A percentile compares a stretch with the other conserved stretches of the same genome.
phyloP scores from a whole-genome alignment of 2,113 vertebrate species.

The Cervus canadensis region DNA sequence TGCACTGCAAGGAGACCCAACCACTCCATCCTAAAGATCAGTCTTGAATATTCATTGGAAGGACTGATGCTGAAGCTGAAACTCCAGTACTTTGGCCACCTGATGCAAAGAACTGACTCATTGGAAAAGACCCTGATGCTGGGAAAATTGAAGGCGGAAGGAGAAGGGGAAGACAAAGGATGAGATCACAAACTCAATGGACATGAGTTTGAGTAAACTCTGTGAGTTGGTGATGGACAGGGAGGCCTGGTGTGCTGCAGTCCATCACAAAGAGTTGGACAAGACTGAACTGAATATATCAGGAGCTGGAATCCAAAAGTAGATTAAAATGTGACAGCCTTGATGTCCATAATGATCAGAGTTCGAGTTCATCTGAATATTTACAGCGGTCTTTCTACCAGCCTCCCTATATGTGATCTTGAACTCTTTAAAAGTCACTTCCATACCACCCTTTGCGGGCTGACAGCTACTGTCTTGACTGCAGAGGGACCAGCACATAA shows the following conservation, averaged over 20 bases:
- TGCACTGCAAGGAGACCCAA: background rate
- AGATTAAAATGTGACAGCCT: background rate
- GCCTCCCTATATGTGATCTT: background rate
- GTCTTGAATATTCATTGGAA: background rate
- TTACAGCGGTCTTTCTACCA: background rate
- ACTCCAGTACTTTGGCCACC: background rate
- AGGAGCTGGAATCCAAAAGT: background rate
- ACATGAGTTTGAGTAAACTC: background rate
- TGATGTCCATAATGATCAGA: background rate
- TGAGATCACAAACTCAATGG: background rate
- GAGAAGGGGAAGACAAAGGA: background rate
- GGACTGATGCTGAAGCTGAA: background rate
- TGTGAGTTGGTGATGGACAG: background rate
- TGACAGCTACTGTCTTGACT: background rate
- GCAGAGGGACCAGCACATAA: background rate
- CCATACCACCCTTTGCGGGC: background rate
- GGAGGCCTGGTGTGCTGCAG: background rate
- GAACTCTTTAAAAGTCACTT: background rate
- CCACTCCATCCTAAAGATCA: background rate
- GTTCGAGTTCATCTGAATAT: background rate
- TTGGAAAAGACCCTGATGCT: background rate
- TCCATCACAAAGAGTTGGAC: background rate
- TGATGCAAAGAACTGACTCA: background rate
- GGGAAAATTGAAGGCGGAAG: background rate
- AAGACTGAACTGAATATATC: background rate